Conservation (phyloP, 2,113 vertebrate species). For the Sterrhoptilus dennistouni region DNA sequence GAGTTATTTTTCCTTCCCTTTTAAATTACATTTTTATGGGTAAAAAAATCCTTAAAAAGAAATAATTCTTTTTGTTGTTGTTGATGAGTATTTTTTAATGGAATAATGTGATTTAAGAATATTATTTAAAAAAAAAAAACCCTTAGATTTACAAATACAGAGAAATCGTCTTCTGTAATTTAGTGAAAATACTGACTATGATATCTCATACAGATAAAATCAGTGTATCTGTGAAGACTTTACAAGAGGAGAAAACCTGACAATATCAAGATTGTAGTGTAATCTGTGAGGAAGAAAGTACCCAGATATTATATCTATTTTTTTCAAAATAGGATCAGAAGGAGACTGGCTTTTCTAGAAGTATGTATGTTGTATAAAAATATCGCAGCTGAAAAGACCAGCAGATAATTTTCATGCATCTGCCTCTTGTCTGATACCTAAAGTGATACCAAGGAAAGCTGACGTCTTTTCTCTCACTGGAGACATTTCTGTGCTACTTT, state of each 20-base stretch:
- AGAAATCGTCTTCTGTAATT: background rate
- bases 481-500: background rate
- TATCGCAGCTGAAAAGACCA: accelerated
- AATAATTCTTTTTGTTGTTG: background rate
- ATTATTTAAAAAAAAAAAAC: background rate
- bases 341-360: background rate
- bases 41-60: background rate
- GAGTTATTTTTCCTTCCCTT: background rate
- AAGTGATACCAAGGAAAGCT: background rate
- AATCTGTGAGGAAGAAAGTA: background rate
- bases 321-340: background rate
- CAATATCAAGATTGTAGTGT: background rate
- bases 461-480: background rate
- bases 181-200: background rate
- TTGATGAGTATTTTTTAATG: background rate
- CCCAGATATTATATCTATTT: background rate
- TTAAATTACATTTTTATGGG: background rate
- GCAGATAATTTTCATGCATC: background rate
- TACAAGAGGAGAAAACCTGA: background rate
- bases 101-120: background rate
- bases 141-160: background rate
- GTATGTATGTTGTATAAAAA: background rate
- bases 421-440: background rate
- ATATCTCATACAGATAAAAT: background rate
- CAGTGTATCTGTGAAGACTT: background rate